Base-by-base conservation (phyloP, 2,888 invertebrate genomes). In the Tipula confusa region DNA sequence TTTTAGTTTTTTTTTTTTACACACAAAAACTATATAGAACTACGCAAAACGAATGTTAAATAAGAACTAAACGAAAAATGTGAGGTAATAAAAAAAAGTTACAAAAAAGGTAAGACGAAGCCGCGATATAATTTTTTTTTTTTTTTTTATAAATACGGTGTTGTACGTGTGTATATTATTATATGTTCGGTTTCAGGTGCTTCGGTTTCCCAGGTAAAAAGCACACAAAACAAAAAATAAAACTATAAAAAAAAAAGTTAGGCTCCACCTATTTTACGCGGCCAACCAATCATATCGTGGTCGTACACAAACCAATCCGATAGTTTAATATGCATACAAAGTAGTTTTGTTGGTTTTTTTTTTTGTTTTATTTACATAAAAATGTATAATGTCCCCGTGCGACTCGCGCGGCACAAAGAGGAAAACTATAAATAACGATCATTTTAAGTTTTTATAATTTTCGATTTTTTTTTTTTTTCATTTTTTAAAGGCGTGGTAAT, bases 21-120 rank as follows among this genome's bases (percentile, higher is more conserved):
- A 80, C 13, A 80, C 28, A 79, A 79, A 29, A 43, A 43, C 24
- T 9, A 1, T 24, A 64, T 64, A 64, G n/a, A 83, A 83, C 83
- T 83, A 83, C 43, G 48, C 83, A 83, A 83, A 48, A 83, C 83
- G 83, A 83, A 83, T 48, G 83, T 29, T 83, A 83, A 83, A 83
- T 29, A 83, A 83, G 33, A 43, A 83, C 83, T 83, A 83, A 83
- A 28, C 64, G 64, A 64, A 48, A 33, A 82, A 33, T 18, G 82
- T 82, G 33, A 82, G 82, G 82, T 82, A 82, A 82, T 82, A 82
- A 82, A 82, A 82, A 64, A 64, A 24, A n/a, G n/a, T n/a, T n/a
- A n/a, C n/a, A 48, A 48, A 81, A 29, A 81, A 82, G 80, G 80
- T 81, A 31, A 82, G 18, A 31, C 82, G 29, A 29, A 80, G 29